Conservation (phyloP, 37 sponge, comb jelly and placozoan species). For the Lycopodina hypogea region DNA sequence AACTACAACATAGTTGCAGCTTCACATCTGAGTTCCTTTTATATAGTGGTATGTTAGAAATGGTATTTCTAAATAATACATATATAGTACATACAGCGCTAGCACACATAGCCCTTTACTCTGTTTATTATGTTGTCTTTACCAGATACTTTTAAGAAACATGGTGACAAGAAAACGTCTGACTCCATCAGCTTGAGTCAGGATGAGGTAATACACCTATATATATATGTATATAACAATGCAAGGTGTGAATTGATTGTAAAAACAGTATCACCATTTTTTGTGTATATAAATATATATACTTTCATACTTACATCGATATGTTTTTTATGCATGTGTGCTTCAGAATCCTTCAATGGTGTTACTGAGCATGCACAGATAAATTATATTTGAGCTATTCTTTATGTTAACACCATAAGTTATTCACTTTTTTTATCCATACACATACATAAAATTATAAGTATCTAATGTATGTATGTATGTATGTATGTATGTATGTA, state of each 20-base stretch:
- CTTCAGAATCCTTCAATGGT: too few species aligned
- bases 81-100: not conserved
- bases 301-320: not conserved
- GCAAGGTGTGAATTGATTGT: not conserved
- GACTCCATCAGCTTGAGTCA: constrained; percentile 21
- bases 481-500: too few species aligned
- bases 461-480: too few species aligned
- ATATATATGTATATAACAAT: not conserved
- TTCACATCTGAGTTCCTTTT: too few species aligned
- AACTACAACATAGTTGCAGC: too few species aligned
- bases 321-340: not conserved
- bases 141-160: constrained; percentile 43
- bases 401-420: too few species aligned
- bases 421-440: too few species aligned
- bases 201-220: constrained; percentile 20
- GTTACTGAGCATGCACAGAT: too few species aligned
- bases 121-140: not conserved
- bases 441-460: too few species aligned
- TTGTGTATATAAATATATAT: not conserved
- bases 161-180: not conserved
- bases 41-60: too few species aligned
- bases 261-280: not conserved
- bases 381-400: too few species aligned
- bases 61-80: too few species aligned
- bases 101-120: not conserved